A percentile compares a stretch with the other conserved stretches of the same genome.
These are phyloP conservation scores for cat (Felis catus) DNA, from an alignment of 2,113 vertebrate species.

Conservation along the genomic window F.catus_Fca126_mat1.0 CM031419.1:34985001-34985500, in stretches of 20 bases:
- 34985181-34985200: constrained; percentile 27
- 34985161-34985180: neutral
- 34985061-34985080: constrained; percentile 24
- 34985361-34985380: too few species aligned
- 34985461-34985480: neutral
- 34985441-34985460: constrained; percentile 17
- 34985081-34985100: neutral
- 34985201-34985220: neutral
- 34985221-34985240: neutral
- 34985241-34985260: constrained; percentile 27
- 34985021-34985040: constrained; percentile 30
- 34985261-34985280: neutral
- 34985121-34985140: neutral
- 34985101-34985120: constrained; percentile 10
- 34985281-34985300: neutral
- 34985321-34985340: too few species aligned
- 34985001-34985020: neutral
- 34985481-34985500: neutral
- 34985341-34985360: too few species aligned
- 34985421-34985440: neutral
- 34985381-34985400: neutral
- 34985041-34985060: constrained; percentile 27
- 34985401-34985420: neutral
- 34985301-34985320: neutral
- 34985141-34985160: neutral